Conservation (phyloP, 2,113 vertebrate species). For the Sminthopsis crassicaudata region DNA sequence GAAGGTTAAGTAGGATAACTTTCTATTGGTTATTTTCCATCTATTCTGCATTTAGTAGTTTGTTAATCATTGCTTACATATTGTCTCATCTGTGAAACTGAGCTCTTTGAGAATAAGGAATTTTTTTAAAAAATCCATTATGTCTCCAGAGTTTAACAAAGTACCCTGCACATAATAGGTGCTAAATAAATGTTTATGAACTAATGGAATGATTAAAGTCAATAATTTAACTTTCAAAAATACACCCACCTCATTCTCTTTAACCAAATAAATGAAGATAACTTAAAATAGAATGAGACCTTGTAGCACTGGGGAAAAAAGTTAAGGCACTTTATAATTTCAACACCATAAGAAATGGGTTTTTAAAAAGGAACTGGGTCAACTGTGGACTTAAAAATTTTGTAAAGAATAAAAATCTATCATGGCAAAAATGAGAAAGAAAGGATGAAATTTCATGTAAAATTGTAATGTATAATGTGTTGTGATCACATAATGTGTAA, state of each 20-base stretch:
- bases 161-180: background rate
- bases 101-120: background rate
- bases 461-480: background rate
- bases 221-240: background rate
- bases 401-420: background rate
- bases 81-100: background rate
- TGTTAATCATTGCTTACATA: background rate
- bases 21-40: background rate
- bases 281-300: background rate
- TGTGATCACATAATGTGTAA: background rate
- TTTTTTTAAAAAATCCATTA: background rate
- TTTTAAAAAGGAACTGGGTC: background rate
- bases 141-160: background rate
- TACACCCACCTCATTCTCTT: background rate
- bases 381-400: background rate
- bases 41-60: background rate
- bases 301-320: background rate
- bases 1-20: background rate
- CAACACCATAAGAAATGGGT: background rate
- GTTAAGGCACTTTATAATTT: background rate
- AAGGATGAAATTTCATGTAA: background rate
- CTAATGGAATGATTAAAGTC: background rate
- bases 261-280: background rate
- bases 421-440: background rate
- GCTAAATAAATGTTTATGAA: background rate